These are phyloP conservation scores for Acronicta alni DNA, from an alignment of 2,888 invertebrate genomes.

Conservation along the genomic window DNA sequence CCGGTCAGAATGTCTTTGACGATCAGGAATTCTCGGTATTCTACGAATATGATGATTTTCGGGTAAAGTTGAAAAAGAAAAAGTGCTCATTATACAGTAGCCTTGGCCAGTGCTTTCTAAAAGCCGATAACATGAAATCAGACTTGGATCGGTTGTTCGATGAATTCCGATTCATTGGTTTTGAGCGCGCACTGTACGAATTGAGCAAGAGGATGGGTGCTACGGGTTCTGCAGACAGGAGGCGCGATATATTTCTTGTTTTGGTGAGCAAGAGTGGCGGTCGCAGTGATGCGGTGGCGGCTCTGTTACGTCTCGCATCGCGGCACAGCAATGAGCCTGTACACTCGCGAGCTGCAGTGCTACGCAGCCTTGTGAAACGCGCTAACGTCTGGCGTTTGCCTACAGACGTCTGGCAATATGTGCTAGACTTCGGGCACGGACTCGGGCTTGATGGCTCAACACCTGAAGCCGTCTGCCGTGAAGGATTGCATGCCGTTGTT, in stretches of 20 bases:
- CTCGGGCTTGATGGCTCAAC: conserved; percentile 73
- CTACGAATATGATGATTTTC: background rate
- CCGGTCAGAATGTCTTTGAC: conserved; percentile 42
- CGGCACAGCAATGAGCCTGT: conserved; percentile 72
- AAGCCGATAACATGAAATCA: conserved; percentile 39
- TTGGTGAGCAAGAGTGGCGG: conserved; percentile 78
- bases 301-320: conserved; percentile 65
- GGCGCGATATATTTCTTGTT: conserved; percentile 76
- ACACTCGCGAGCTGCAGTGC: conserved; percentile 73
- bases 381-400: conserved; percentile 74
- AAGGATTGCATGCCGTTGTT: conserved; percentile 75
- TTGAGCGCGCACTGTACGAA: conserved; percentile 70
- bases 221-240: conserved; percentile 67
- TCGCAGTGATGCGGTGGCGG: conserved; percentile 61
- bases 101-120: no score
- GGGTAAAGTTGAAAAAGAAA: background rate
- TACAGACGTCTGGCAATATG: conserved; percentile 63
- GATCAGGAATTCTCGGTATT: conserved; percentile 33
- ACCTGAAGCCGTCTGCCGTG: conserved; percentile 66
- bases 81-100: background rate
- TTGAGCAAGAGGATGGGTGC: conserved; percentile 64
- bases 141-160: conserved; percentile 72
- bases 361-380: conserved; percentile 76
- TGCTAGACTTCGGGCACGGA: conserved; percentile 68
- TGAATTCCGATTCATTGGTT: conserved; percentile 71